Percentiles rank a stretch among this genome's conserved stretches.
phyloP scores from a whole-genome alignment of 2,797 vertebrate species.

The Sebastes matsubarae region DNA sequence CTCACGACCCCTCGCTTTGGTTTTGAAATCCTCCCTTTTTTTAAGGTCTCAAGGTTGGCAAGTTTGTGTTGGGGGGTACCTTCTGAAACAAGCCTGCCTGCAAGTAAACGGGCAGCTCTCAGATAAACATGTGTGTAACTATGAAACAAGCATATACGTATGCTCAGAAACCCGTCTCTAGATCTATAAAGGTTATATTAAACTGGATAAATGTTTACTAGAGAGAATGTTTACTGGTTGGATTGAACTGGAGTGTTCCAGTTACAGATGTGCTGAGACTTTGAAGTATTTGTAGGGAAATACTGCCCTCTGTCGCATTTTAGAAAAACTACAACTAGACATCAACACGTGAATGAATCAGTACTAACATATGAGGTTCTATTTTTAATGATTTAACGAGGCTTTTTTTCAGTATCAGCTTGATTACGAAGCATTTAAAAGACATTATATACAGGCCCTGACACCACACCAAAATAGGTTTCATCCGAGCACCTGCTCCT shows the following conservation, averaged over 20 bases:
- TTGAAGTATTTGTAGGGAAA: slow-evolving; percentile 26
- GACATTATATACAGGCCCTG: background rate
- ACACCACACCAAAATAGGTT: background rate
- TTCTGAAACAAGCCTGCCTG: background rate
- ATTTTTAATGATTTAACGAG: background rate
- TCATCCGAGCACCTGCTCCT: background rate
- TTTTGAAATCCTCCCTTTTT: too few species aligned
- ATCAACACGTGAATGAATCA: background rate
- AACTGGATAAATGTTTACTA: slow-evolving; percentile 40
- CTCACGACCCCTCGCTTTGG: fast-evolving
- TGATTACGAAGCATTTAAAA: background rate
- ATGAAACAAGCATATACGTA: background rate
- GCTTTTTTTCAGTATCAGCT: background rate
- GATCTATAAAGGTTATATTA: slow-evolving; percentile 13
- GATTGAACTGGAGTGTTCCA: background rate
- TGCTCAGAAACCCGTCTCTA: background rate
- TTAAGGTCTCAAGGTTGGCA: too few species aligned
- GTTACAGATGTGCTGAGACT: background rate
- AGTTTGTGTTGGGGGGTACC: background rate
- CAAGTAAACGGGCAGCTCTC: background rate
- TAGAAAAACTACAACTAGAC: slow-evolving; percentile 24
- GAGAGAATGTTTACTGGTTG: background rate
- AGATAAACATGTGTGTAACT: background rate
- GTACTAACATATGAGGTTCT: background rate
- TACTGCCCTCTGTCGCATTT: slow-evolving; percentile 60